Evolutionary conservation across 2,113 vertebrate species (phyloP).

Genomic region (Phyllostomus discolor): DNA sequence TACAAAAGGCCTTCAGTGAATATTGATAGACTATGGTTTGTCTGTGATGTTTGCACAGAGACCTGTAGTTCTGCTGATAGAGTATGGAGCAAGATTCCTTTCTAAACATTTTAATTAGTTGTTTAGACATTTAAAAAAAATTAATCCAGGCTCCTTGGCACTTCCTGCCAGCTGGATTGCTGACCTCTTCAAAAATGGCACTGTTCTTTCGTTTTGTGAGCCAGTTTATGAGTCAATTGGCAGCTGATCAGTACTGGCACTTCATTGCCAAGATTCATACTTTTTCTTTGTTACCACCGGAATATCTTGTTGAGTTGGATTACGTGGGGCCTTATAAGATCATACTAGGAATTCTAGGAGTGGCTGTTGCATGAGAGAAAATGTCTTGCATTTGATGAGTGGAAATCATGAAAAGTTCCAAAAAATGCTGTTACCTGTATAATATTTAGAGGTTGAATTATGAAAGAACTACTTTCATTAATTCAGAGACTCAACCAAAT

Average conservation of each 20-base stretch:
- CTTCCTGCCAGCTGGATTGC: conserved; percentile 26
- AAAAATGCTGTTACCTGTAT: background rate
- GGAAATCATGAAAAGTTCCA: background rate
- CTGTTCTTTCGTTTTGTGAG: background rate
- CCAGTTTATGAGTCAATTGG: background rate
- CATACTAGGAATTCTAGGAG: background rate
- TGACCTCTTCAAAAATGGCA: conserved; percentile 18
- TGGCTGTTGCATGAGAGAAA: background rate
- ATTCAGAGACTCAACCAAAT: background rate
- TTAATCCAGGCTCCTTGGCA: conserved; percentile 2
- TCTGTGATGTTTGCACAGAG: background rate
- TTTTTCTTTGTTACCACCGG: conserved; percentile 46
- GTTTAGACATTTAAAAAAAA: background rate
- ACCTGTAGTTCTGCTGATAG: background rate
- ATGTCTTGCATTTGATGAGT: conserved; percentile 23
- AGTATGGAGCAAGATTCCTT: background rate
- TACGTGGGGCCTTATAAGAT: background rate
- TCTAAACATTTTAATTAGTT: conserved; percentile 14
- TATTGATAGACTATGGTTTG: background rate
- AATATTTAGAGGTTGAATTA: background rate
- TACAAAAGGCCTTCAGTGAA: background rate
- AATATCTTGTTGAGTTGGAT: background rate
- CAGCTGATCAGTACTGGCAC: background rate
- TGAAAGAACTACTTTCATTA: background rate
- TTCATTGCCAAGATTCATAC: conserved; percentile 29